These are phyloP conservation scores for Parazoanthus swiftii DNA, from an alignment of 92 coral and sea anemone species.

Conservation along the genomic window DNA sequence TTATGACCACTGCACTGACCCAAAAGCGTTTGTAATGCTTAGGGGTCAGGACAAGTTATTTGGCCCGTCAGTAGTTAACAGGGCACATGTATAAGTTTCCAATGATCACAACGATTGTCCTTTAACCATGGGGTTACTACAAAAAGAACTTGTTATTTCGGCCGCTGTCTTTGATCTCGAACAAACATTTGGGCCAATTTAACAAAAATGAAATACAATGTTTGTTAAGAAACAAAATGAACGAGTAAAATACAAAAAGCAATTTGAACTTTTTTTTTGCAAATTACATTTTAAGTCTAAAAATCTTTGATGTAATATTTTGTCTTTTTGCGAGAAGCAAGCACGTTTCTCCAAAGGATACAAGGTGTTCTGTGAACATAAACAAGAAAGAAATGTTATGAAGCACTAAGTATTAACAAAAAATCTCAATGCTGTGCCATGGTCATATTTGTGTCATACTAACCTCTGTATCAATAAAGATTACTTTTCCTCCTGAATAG, in stretches of 20 bases:
- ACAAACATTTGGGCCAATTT: too few relatives aligned
- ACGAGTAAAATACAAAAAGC: too few relatives aligned
- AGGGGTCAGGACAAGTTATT: not conserved
- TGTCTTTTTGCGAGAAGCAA: not conserved
- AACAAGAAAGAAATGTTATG: not conserved
- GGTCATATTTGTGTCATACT: not conserved
- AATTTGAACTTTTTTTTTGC: too few relatives aligned
- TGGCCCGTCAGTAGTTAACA: not conserved
- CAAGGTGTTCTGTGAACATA: conserved; percentile 87
- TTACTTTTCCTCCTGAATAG: conserved; percentile 97
- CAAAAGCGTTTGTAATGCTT: not conserved
- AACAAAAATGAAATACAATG: too few relatives aligned
- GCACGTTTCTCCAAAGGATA: conserved; percentile 71
- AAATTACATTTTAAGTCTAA: not conserved
- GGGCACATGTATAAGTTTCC: not conserved
- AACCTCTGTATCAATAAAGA: conserved; percentile 99
- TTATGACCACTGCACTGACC: not conserved
- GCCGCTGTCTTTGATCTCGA: too few relatives aligned
- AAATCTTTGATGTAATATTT: not conserved
- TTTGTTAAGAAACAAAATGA: too few relatives aligned
- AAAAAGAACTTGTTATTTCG: too few relatives aligned
- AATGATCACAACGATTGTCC: not conserved
- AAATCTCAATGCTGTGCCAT: not conserved
- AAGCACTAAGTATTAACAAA: not conserved
- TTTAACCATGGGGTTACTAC: not conserved